Percentiles rank a stretch among this genome's conserved stretches.
phyloP scores from a whole-genome alignment of 1,140 invertebrate genomes.

The Tribolium madens region DNA sequence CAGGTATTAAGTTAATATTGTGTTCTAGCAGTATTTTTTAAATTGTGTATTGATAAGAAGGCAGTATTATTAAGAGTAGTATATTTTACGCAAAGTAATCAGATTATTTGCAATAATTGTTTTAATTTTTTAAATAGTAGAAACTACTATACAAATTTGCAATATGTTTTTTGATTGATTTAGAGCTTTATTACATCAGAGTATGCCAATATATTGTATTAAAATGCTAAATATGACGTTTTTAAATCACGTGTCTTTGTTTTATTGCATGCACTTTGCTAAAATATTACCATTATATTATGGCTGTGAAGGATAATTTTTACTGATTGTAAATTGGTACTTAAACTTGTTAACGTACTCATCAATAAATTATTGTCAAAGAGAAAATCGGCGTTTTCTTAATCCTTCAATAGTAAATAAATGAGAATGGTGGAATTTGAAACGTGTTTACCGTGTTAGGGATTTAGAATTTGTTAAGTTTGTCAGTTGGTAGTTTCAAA shows the following conservation, averaged over 20 bases:
- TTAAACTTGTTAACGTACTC: constrained; percentile 34
- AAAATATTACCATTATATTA: constrained; percentile 38
- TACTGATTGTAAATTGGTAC: constrained; percentile 36
- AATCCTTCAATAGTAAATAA: neutral
- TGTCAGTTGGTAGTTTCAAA: neutral
- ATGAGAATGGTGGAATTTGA: neutral
- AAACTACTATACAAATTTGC: neutral
- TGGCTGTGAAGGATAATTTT: constrained; percentile 31
- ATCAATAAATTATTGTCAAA: constrained; percentile 35
- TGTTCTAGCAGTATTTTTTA: constrained; percentile 4
- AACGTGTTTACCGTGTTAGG: neutral
- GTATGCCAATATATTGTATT: constrained; percentile 26
- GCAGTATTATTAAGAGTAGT: constrained; percentile 26
- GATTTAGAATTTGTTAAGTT: neutral
- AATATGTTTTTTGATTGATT: constrained; percentile 17
- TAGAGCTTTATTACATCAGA: constrained; percentile 1
- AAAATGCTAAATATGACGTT: constrained; percentile 29
- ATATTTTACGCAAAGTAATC: neutral
- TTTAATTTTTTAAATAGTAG: neutral
- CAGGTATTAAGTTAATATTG: neutral
- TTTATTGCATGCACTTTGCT: constrained; percentile 37
- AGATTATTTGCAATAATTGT: constrained; percentile 29
- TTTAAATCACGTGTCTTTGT: constrained; percentile 27
- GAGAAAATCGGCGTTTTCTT: neutral
- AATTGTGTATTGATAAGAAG: constrained; percentile 33